Evolutionary conservation across 1,140 invertebrate genomes (phyloP).

Genomic region (Plutomurus gul): DNA sequence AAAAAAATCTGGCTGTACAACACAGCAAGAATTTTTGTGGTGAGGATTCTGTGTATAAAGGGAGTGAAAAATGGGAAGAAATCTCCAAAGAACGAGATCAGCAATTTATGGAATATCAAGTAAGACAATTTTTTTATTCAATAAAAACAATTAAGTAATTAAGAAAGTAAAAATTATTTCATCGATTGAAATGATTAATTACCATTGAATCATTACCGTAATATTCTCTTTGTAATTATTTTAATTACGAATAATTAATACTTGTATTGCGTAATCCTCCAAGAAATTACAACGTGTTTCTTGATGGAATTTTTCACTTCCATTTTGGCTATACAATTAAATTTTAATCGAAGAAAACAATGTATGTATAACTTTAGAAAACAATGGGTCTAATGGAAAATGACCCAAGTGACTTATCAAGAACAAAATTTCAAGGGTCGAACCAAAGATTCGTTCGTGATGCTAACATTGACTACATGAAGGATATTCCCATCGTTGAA

Average conservation of each 20-base stretch:
- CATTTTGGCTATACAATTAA: too few relatives aligned
- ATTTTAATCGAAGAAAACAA: too few relatives aligned
- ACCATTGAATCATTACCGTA: too few relatives aligned
- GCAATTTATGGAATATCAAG: background rate
- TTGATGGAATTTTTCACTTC: too few relatives aligned
- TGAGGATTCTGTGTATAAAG: background rate
- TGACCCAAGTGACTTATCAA: background rate
- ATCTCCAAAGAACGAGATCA: background rate
- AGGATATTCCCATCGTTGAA: background rate
- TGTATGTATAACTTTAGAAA: too few relatives aligned
- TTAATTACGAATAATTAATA: too few relatives aligned
- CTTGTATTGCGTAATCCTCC: too few relatives aligned
- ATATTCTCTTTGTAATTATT: too few relatives aligned
- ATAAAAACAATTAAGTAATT: too few relatives aligned
- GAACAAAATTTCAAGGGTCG: background rate
- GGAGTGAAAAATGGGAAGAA: background rate
- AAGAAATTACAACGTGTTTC: too few relatives aligned
- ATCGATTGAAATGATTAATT: too few relatives aligned
- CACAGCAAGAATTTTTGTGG: background rate
- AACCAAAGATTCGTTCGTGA: background rate
- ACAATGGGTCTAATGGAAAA: background rate
- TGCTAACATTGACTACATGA: background rate
- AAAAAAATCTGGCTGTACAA: background rate
- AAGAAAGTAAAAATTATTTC: background rate
- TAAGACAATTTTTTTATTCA: background rate